Base-by-base conservation (phyloP, 2,797 vertebrate genomes). In the Falco novaeseelandiae region DNA sequence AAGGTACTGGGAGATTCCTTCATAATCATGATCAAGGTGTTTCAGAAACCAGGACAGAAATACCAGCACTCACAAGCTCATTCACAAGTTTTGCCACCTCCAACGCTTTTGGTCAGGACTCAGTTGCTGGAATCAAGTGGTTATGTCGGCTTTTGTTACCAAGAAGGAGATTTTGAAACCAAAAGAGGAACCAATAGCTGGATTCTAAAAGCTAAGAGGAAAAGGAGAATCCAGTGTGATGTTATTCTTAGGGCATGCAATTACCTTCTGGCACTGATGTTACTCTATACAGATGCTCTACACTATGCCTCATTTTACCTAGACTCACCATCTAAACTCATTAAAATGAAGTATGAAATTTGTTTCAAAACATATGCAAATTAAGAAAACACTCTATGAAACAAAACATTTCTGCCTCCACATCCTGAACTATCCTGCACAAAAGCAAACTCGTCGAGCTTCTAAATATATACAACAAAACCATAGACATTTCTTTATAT, bases 401-500 rank as follows among this genome's bases (percentile, higher is more conserved):
- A 6, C 18, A 32, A 54, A 83, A 66, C 2, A 18, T 49, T 65
- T 82, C 14, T 67, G 18, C 59, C 83, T 72, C 51, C 10, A n/a
- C 62, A 44, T 90, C 26, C 49, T 66, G 40, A 51, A 36, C 12
- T 59, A 22, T 38, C 74, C 57, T 73, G 36, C 27, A 70, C n/a
- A 95, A 73, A 82, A 95, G 29, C 29, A 82, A 87, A 59, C 58
- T 20, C 32, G 34, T 16, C 0, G 0, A 26, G 63, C 51, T 71
- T 93, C 65, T 80, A 93, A 67, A 96, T 52, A 93, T 38, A 82
- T 22, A n/a, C 49, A 48, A 86, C 46, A 85, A 93, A 96, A 70
- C 58, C 55, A 81, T 4, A 32, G 67, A 52, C 83, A 72, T 79
- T 95, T 86, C 19, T 29, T 15, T 9, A 27, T 34, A 78, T 48